Percentiles rank a stretch among this genome's conserved stretches.
Evolutionary conservation across 2,113 vertebrate species (phyloP).

Genomic region (Hippolais icterina): DNA sequence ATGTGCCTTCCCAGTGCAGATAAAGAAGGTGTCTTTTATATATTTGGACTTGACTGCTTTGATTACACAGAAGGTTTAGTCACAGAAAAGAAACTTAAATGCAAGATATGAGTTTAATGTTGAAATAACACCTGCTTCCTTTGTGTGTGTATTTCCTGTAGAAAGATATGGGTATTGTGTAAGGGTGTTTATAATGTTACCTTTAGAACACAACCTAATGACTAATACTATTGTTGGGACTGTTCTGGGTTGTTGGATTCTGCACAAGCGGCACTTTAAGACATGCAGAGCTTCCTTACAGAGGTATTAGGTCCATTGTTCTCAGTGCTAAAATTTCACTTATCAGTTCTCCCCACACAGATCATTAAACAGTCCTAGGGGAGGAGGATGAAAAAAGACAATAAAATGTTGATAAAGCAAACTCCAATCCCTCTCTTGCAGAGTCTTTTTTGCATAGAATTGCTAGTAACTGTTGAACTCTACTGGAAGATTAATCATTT

Average conservation of each 20-base stretch:
- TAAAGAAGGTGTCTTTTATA: not conserved
- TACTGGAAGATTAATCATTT: not conserved
- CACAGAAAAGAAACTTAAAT: not conserved
- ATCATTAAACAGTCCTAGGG: not conserved
- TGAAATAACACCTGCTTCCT: not conserved
- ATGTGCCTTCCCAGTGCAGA: not conserved
- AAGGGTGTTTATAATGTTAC: not conserved
- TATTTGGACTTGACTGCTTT: not conserved
- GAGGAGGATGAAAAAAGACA: not conserved
- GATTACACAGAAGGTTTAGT: not conserved
- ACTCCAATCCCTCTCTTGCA: not conserved
- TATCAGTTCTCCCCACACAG: not conserved
- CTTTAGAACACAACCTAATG: not conserved
- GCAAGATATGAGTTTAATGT: not conserved
- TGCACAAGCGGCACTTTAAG: not conserved
- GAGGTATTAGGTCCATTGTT: not conserved
- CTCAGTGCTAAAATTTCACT: not conserved
- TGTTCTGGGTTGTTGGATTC: not conserved
- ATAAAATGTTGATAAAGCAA: not conserved
- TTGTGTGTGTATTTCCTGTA: not conserved
- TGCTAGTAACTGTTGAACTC: not conserved
- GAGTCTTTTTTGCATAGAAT: not conserved
- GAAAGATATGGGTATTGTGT: not conserved
- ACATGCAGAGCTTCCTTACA: not conserved
- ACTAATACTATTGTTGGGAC: not conserved